Conservation (phyloP, 2,888 invertebrate species). For the Heliconius ethilla region DNA sequence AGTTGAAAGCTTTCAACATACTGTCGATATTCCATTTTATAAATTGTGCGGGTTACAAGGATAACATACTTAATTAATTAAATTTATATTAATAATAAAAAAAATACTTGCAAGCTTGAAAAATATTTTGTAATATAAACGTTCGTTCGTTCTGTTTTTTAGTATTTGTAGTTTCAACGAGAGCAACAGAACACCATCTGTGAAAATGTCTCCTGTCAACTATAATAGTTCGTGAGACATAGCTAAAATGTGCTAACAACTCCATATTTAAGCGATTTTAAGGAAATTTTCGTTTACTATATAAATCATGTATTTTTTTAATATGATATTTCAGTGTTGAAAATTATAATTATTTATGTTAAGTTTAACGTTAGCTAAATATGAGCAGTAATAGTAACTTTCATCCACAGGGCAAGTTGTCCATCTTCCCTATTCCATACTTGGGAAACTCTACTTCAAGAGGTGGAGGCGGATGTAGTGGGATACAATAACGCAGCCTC, state of each 20-base stretch:
- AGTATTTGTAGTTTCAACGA: too few species aligned
- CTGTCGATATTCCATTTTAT: slow-evolving; percentile 54
- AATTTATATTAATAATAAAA: background rate
- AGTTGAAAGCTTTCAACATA: slow-evolving; percentile 57
- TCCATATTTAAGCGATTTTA: too few species aligned
- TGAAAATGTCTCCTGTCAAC: too few species aligned
- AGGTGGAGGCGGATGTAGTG: slow-evolving; percentile 94
- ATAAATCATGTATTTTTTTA: background rate
- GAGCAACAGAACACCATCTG: too few species aligned
- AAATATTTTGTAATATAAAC: too few species aligned
- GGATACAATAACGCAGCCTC: slow-evolving; percentile 92
- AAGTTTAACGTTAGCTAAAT: background rate
- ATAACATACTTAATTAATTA: slow-evolving; percentile 47
- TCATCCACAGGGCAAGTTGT: slow-evolving; percentile 85
- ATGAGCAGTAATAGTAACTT: background rate
- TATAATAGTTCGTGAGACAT: too few species aligned
- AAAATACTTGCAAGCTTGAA: too few species aligned
- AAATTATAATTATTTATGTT: background rate
- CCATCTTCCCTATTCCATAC: slow-evolving; percentile 91
- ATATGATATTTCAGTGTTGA: background rate
- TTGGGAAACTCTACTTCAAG: slow-evolving; percentile 95
- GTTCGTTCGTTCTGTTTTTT: too few species aligned
- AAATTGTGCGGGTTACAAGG: slow-evolving; percentile 42
- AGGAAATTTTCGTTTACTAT: too few species aligned
- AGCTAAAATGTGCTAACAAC: too few species aligned